Percentiles rank a stretch among this genome's conserved stretches.
These are phyloP conservation scores for Drosophila nikananu DNA, from an alignment of 1,140 invertebrate species.

Conservation along the genomic window DNA sequence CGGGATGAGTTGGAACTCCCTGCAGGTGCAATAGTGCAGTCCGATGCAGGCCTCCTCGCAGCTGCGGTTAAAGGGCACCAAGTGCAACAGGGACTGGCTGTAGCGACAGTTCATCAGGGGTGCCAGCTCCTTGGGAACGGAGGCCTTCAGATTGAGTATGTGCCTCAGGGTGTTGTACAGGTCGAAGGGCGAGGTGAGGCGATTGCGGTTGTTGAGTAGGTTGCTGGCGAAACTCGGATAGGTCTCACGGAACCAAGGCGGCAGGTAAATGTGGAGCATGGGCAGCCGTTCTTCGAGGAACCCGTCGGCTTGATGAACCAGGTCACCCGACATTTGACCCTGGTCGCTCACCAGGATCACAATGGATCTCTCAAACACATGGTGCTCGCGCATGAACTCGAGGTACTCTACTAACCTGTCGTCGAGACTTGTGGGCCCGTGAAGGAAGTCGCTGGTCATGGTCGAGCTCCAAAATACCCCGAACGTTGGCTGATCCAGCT, in stretches of 20 bases:
- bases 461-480: conserved; percentile 92
- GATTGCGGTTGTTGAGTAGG: conserved; percentile 89
- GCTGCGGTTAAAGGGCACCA: conserved; percentile 88
- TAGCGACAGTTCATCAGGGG: conserved; percentile 85
- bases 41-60: conserved; percentile 90
- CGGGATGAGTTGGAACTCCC: conserved; percentile 82
- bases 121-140: neutral
- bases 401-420: conserved; percentile 87
- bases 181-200: conserved; percentile 93
- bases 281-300: conserved; percentile 95
- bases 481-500: conserved; percentile 87
- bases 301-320: conserved; percentile 88
- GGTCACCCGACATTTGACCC: conserved; percentile 93
- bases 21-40: conserved; percentile 92
- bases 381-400: conserved; percentile 54
- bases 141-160: conserved; percentile 72
- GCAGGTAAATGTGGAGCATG: conserved; percentile 92
- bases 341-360: conserved; percentile 96
- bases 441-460: conserved; percentile 91
- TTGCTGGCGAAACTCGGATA: conserved; percentile 89
- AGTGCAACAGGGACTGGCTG: conserved; percentile 89
- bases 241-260: conserved; percentile 89
- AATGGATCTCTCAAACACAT: conserved; percentile 88
- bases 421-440: conserved; percentile 89
- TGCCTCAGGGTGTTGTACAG: conserved; percentile 89